phyloP scores from a whole-genome alignment of 2,113 vertebrate species.

The Catharus fuscescens region DNA sequence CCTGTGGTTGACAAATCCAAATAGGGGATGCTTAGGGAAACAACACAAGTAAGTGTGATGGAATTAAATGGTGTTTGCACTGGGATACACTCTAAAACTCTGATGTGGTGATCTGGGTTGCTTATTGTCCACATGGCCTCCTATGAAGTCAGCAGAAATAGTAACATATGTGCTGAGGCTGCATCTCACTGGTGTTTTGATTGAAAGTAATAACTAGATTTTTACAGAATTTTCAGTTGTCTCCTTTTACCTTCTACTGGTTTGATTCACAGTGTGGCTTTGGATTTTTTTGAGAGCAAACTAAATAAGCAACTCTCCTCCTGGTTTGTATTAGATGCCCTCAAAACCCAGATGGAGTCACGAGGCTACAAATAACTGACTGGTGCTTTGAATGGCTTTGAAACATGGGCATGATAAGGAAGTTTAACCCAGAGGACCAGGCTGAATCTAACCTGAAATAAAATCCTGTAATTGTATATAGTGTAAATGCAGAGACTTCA shows the following conservation, averaged over 20 bases:
- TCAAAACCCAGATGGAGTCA: not conserved
- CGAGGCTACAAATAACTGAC: not conserved
- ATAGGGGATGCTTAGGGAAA: not conserved
- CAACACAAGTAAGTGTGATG: not conserved
- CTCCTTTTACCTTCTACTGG: not conserved
- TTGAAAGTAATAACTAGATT: not conserved
- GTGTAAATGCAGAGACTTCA: conserved; percentile 2
- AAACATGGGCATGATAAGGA: not conserved
- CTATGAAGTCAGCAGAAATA: not conserved
- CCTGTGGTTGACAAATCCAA: not conserved
- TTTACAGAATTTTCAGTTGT: not conserved
- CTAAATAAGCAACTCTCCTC: not conserved
- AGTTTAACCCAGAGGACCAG: not conserved
- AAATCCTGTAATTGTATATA: not conserved
- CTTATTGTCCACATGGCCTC: not conserved
- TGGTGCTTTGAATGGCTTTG: conserved; percentile 4
- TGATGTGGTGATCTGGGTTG: not conserved
- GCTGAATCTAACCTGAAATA: conserved; percentile 16
- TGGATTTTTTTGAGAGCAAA: not conserved
- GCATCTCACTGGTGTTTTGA: not conserved
- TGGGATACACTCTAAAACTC: not conserved
- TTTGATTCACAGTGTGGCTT: not conserved
- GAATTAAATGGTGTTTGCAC: not conserved
- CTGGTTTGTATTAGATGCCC: not conserved
- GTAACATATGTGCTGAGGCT: not conserved